Evolutionary conservation across 2,113 vertebrate genomes (phyloP).

Genomic region (Albula goreensis): DNA sequence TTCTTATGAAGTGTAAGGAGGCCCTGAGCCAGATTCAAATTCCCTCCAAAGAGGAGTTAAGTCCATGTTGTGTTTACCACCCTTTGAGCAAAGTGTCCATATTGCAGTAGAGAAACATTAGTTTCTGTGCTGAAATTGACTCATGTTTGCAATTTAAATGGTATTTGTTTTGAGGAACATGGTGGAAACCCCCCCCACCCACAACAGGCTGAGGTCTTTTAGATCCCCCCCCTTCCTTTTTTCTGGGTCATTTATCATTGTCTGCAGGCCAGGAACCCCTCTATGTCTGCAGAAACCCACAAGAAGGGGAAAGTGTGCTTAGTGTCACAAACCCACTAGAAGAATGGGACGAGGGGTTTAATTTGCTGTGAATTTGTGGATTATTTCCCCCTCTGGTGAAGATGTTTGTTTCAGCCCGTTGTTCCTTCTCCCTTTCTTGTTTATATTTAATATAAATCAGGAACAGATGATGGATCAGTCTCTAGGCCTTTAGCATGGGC

Average conservation of each 20-base stretch:
- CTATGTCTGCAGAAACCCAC: no score
- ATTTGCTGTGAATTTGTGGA: no score
- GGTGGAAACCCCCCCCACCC: no score
- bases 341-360: no score
- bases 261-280: no score
- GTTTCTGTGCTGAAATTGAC: background rate
- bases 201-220: no score
- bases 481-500: no score
- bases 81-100: background rate
- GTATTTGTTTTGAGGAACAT: background rate
- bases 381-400: background rate
- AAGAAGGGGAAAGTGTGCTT: no score
- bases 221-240: no score
- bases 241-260: no score
- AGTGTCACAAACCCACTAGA: no score
- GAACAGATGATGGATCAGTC: background rate
- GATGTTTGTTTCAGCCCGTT: background rate
- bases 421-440: background rate
- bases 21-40: background rate
- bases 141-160: conserved; percentile 16
- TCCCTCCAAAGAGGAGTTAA: background rate
- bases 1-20: background rate
- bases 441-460: background rate
- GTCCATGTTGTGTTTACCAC: background rate
- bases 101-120: no score